Conservation (phyloP, 2,797 vertebrate species). For the Lemur catta region DNA sequence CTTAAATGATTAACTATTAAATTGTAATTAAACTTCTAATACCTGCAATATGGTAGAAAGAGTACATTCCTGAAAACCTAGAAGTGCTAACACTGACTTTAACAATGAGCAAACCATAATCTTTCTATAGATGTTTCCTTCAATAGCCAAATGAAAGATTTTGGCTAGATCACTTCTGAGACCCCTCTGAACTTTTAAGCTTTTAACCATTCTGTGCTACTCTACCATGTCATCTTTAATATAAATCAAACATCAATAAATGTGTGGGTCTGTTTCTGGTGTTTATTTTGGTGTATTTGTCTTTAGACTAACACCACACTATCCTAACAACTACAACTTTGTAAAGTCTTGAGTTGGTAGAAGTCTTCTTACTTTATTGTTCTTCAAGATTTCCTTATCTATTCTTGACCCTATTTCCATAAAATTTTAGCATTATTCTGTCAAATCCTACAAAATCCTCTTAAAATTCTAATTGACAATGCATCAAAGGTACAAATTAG, state of each 20-base stretch:
- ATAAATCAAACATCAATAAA: not conserved
- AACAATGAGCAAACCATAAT: not conserved
- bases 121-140: not conserved
- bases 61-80: not conserved
- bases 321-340: not conserved
- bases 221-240: not conserved
- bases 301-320: not conserved
- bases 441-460: not conserved
- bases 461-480: not conserved
- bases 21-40: slow-evolving; percentile 25
- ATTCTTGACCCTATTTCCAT: not conserved
- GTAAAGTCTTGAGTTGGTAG: not conserved
- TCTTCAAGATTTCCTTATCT: not conserved
- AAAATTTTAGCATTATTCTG: not conserved
- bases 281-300: not conserved
- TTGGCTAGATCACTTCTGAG: not conserved
- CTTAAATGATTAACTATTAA: not conserved
- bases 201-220: not conserved
- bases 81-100: not conserved
- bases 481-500: not conserved
- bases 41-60: not conserved
- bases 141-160: not conserved
- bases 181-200: not conserved
- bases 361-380: not conserved
- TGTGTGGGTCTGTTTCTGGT: not conserved